Conservation (phyloP, 2,797 vertebrate genomes). For the Halcyon badia region DNA sequence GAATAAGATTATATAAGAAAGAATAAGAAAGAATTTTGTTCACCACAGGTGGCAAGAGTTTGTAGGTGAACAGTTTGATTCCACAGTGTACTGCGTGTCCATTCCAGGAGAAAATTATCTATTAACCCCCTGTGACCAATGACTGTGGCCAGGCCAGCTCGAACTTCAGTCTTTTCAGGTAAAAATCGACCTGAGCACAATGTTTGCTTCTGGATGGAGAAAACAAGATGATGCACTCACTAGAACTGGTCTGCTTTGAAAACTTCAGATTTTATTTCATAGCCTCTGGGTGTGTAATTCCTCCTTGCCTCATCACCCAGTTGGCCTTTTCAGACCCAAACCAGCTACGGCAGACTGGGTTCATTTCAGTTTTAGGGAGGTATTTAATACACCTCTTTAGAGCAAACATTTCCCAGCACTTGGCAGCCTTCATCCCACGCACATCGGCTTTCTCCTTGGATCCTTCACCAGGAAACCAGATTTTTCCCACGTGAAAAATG, state of each 20-base stretch:
- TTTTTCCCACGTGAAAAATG: constrained; percentile 53
- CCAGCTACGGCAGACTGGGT: background rate
- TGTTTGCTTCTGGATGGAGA: background rate
- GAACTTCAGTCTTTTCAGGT: background rate
- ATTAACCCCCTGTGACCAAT: background rate
- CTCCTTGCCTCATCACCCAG: background rate
- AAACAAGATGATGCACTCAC: accelerated
- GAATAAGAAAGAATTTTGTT: background rate
- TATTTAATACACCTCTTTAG: background rate
- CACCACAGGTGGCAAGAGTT: background rate
- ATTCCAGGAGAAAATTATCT: background rate
- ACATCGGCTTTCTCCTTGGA: background rate
- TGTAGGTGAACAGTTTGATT: background rate
- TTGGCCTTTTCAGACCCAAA: background rate
- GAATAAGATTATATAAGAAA: background rate
- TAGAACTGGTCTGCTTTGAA: background rate
- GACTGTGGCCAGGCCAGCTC: background rate
- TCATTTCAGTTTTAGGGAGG: background rate
- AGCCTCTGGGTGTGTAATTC: background rate
- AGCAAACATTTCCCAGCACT: constrained; percentile 7
- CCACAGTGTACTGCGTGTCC: background rate
- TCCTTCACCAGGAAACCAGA: background rate
- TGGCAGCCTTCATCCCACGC: background rate
- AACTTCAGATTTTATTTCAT: background rate
- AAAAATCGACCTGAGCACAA: background rate